Conservation (phyloP, 2,113 vertebrate genomes). For the Danionella cerebrum region DNA sequence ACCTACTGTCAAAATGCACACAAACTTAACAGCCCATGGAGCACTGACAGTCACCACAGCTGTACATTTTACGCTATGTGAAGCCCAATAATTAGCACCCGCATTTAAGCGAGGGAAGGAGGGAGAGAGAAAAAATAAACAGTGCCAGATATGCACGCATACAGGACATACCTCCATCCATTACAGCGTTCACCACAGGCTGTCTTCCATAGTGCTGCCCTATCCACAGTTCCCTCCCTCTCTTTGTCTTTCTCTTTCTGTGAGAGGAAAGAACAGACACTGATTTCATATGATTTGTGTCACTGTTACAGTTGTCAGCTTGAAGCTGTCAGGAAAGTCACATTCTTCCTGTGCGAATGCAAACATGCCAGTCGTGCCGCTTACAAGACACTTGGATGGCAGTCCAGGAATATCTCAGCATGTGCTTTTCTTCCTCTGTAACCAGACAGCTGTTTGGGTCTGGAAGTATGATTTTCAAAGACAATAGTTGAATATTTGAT, state of each 20-base stretch:
- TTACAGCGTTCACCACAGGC: constrained; percentile 40
- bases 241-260: constrained; percentile 10
- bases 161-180: constrained; percentile 22
- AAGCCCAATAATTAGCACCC: constrained; percentile 82
- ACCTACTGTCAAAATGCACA: constrained; percentile 74
- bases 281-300: constrained; percentile 70
- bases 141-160: constrained; percentile 27
- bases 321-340: constrained; percentile 65
- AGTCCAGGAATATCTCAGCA: constrained; percentile 67
- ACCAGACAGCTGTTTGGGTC: constrained; percentile 68
- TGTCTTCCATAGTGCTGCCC: constrained; percentile 53
- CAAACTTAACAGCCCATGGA: constrained; percentile 67
- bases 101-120: constrained; percentile 48
- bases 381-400: constrained; percentile 61
- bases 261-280: constrained; percentile 58
- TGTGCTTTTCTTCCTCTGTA: constrained; percentile 62
- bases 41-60: constrained; percentile 74
- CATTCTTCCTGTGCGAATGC: constrained; percentile 59
- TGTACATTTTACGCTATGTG: constrained; percentile 77
- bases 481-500: constrained; percentile 56
- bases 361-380: constrained; percentile 67
- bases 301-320: constrained; percentile 67
- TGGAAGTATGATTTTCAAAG: constrained; percentile 62
- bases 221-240: constrained; percentile 40
- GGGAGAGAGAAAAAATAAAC: background rate